These are phyloP conservation scores for Microvelia longipes DNA, from an alignment of 1,140 invertebrate genomes.

Conservation along the genomic window DNA sequence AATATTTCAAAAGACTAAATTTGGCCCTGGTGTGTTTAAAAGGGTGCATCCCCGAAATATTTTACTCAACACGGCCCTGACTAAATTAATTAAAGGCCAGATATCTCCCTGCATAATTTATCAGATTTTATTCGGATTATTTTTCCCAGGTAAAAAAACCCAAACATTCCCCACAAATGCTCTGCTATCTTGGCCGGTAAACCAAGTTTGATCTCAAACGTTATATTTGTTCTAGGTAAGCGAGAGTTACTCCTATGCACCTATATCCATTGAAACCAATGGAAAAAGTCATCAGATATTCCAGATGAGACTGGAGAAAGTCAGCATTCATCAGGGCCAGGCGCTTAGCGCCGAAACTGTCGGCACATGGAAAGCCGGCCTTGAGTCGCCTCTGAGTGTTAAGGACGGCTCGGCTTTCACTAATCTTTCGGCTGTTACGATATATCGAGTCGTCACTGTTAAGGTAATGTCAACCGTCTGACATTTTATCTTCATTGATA, in stretches of 20 bases:
- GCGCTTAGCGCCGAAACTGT: conserved; percentile 40
- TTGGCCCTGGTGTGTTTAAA: too few species aligned
- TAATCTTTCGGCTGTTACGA: conserved; percentile 60
- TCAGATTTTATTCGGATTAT: too few species aligned
- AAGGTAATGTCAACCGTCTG: conserved; percentile 35
- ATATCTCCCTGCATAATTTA: too few species aligned
- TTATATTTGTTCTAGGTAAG: conserved; percentile 37
- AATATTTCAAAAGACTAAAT: too few species aligned
- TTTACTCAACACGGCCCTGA: too few species aligned
- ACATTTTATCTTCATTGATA: too few species aligned
- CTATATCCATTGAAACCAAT: conserved; percentile 42
- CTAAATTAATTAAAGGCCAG: too few species aligned
- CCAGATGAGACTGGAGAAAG: conserved; percentile 46
- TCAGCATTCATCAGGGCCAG: conserved; percentile 33
- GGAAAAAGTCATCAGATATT: conserved; percentile 57
- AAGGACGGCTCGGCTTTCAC: conserved; percentile 44
- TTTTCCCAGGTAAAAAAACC: too few species aligned
- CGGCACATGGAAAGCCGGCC: conserved; percentile 51
- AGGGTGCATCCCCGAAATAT: too few species aligned
- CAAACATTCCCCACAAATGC: too few species aligned
- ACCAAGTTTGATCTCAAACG: too few species aligned
- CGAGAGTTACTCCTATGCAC: conserved; percentile 47
- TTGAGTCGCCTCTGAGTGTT: conserved; percentile 43
- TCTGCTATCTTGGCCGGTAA: too few species aligned
- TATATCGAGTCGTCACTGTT: conserved; percentile 63